Conservation (phyloP, 2,888 invertebrate species). For the Invenusta paracnida region DNA sequence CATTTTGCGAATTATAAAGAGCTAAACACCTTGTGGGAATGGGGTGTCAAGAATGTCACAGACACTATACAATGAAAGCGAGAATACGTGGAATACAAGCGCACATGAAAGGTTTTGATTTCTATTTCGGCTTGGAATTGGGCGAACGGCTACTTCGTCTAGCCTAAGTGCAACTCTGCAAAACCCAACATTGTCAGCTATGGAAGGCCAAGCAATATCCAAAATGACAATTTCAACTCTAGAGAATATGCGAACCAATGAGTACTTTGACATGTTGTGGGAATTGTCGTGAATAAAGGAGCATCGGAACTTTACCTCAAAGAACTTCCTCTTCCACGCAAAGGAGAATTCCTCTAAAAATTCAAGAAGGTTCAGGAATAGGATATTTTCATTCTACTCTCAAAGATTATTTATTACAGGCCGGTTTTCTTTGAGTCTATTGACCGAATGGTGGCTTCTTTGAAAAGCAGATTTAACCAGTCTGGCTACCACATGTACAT, state of each 20-base stretch:
- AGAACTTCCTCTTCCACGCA: neutral
- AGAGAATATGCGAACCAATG: neutral
- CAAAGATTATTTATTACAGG: neutral
- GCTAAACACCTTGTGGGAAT: neutral
- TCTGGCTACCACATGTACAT: neutral
- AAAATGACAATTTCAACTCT: neutral
- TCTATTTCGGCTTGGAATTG: neutral
- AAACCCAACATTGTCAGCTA: neutral
- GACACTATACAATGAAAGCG: neutral
- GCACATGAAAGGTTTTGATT: neutral
- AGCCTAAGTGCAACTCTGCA: neutral
- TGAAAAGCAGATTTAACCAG: neutral
- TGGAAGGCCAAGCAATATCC: neutral
- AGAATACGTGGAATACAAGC: no score
- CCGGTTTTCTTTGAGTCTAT: neutral
- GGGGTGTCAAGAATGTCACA: neutral
- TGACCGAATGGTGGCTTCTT: neutral
- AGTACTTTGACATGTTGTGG: neutral
- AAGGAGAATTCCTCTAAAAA: neutral
- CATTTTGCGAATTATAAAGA: neutral
- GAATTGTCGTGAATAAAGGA: neutral
- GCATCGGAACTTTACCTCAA: neutral
- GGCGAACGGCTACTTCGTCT: neutral
- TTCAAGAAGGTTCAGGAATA: neutral
- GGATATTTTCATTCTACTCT: neutral